Base-by-base conservation (phyloP, 2,113 vertebrate species). In the Cnemophilus loriae region DNA sequence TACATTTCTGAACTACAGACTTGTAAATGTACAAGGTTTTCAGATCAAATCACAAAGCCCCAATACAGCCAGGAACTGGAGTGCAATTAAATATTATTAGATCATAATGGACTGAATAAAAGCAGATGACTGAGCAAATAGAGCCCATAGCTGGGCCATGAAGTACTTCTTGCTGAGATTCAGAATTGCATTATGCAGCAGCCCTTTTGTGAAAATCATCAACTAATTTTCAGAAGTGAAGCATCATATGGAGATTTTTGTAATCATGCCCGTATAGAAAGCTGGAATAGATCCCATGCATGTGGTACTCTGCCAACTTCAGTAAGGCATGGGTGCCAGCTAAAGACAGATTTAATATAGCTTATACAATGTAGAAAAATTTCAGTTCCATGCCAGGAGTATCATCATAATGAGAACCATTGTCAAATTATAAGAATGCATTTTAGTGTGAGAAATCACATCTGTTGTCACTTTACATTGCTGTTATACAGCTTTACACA, bases 401-500 rank as follows among this genome's bases (percentile, higher is more conserved):
- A 95, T 74, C 56, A 96, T 94, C 78, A 90, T 80, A 85, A 93
- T 80, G 85, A 89, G 78, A 95, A 93, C 73, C 87, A 88, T 81
- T 91, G 87, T 93, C 93, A 96, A 96, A 88, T 53, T 24, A 84
- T 95, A 95, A 93, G 79, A 96, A 92, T 82, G 71, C 47, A 49
- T 79, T 93, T 94, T 68, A 80, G 69, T 94, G 86, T 67, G 82
- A 93, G 79, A 92, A 90, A 95, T 91, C 85, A 86, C 95, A 95
- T 96, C 95, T 96, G 87, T 95, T 96, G 71, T 86, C 76, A 88
- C 85, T 84, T 95, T 91, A 95, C 55, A 35, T 67, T 80, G 60
- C 42, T 0, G 0, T 65, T 85, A 83, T 2, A 80, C 46, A 83
- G 67, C 42, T 93, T 67, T 87, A 70, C 64, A 55, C 30, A 59